Evolutionary conservation across 2,113 vertebrate genomes (phyloP).

Genomic region (Pteropus alecto): DNA sequence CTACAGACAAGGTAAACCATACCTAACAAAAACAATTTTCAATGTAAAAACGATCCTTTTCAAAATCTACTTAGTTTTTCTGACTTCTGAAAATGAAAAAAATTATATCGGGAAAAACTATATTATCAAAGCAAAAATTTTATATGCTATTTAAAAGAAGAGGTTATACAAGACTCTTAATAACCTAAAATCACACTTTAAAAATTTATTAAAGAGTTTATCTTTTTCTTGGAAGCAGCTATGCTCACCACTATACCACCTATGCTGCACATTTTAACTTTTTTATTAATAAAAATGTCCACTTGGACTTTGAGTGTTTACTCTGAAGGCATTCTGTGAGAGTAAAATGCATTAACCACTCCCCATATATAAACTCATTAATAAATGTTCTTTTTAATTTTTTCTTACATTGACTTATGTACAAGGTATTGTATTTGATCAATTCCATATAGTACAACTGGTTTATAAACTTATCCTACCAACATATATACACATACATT

Average conservation of each 20-base stretch:
- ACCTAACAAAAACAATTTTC: slow-evolving; percentile 5
- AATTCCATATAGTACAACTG: not conserved
- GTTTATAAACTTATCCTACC: not conserved
- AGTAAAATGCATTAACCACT: not conserved
- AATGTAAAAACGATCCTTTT: slow-evolving; percentile 6
- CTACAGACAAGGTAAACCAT: not conserved
- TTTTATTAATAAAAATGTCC: not conserved
- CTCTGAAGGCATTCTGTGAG: not conserved
- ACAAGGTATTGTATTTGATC: not conserved
- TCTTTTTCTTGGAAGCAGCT: slow-evolving; percentile 74
- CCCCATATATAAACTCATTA: not conserved
- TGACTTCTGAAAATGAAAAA: not conserved
- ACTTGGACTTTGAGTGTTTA: not conserved
- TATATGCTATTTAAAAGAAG: not conserved
- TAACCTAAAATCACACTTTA: not conserved
- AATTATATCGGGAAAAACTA: not conserved
- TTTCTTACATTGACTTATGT: not conserved
- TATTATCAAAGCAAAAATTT: not conserved
- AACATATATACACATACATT: not conserved
- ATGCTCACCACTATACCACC: slow-evolving; percentile 83
- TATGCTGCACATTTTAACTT: not conserved
- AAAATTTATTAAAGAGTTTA: not conserved
- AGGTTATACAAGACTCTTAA: not conserved
- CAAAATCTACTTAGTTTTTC: not conserved
- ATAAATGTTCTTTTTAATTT: not conserved